Conservation (phyloP, 2,113 vertebrate genomes). For the Pogona vitticeps region DNA sequence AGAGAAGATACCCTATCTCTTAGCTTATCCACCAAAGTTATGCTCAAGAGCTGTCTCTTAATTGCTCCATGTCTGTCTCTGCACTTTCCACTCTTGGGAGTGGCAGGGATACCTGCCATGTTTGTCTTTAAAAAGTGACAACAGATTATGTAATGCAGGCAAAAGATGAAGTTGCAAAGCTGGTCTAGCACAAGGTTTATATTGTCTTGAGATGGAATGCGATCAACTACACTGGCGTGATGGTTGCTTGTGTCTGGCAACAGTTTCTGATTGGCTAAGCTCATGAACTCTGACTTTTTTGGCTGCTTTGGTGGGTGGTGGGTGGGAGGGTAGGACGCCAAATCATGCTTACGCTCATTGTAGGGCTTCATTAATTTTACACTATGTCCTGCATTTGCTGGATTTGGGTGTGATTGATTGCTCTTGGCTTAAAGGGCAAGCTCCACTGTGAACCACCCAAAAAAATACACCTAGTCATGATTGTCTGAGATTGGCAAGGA, state of each 20-base stretch:
- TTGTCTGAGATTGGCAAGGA: background rate
- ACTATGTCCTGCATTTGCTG: no score
- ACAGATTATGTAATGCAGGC: background rate
- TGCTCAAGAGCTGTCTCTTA: background rate
- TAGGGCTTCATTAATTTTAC: background rate
- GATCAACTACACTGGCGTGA: background rate
- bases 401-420: background rate
- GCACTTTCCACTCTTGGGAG: background rate
- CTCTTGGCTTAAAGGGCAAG: background rate
- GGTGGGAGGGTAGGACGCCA: background rate
- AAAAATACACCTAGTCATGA: background rate
- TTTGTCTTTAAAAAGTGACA: slow-evolving; percentile 2
- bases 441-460: background rate
- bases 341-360: no score
- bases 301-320: background rate
- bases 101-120: background rate
- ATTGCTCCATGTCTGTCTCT: background rate
- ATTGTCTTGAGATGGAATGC: background rate
- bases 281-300: background rate
- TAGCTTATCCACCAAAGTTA: background rate
- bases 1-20: background rate
- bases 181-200: background rate
- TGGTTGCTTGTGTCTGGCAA: background rate
- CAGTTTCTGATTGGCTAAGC: background rate
- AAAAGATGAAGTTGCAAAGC: slow-evolving; percentile 5